A percentile compares a stretch with the other conserved stretches of the same genome.
Conservation (phyloP, 2,113 vertebrate species). For the Chamaea fasciata region DNA sequence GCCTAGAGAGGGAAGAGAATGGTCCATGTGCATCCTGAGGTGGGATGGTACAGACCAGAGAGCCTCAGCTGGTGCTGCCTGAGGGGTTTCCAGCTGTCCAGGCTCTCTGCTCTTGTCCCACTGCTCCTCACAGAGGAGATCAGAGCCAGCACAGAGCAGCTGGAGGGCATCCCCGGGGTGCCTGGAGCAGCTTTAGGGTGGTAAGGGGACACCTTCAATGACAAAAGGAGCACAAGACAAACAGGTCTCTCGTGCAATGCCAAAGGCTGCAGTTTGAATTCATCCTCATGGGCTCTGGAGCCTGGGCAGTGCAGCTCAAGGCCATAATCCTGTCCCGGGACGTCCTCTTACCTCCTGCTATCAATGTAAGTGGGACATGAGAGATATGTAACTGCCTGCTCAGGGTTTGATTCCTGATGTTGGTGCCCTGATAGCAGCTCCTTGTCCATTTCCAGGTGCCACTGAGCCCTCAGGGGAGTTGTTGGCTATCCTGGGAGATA, state of each 20-base stretch:
- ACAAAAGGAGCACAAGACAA: not conserved
- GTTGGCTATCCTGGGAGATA: not conserved
- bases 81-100: not conserved
- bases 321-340: not conserved
- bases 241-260: rapidly evolving
- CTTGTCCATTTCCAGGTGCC: not conserved
- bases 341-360: not conserved
- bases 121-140: not conserved
- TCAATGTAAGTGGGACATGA: not conserved
- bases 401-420: not conserved
- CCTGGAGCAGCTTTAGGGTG: not conserved
- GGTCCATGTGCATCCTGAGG: not conserved
- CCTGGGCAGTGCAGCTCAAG: not conserved
- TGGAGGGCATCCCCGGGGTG: rapidly evolving
- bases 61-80: not conserved
- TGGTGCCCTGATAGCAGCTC: not conserved
- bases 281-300: not conserved
- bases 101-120: not conserved
- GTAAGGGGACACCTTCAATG: not conserved
- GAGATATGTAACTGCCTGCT: not conserved
- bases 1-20: not conserved
- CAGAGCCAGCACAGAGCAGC: not conserved
- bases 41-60: not conserved
- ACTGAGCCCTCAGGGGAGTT: not conserved
- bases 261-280: not conserved